Evolutionary conservation across 2,797 vertebrate genomes (phyloP).

Genomic region (Danio jaintianensis): DNA sequence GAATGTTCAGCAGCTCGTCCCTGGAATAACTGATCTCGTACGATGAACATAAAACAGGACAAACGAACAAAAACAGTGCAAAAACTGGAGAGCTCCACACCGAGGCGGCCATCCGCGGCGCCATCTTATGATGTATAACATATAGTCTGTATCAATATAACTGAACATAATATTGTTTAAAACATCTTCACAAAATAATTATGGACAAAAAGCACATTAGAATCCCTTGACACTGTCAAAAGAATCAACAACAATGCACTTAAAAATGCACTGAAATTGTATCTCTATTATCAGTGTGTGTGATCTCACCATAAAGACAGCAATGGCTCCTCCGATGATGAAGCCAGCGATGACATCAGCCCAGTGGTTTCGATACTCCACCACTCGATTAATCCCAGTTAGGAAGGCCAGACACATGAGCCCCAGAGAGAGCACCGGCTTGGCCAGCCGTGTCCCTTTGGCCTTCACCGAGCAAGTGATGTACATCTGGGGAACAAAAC

Average conservation of each 20-base stretch:
- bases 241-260: neutral
- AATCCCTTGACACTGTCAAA: neutral
- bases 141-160: neutral
- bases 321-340: constrained; percentile 86
- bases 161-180: neutral
- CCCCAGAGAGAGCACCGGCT: constrained; percentile 88
- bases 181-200: neutral
- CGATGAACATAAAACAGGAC: too few species aligned
- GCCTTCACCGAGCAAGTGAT: constrained; percentile 88
- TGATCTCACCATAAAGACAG: constrained; percentile 76
- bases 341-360: constrained; percentile 92
- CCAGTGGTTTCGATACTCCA: constrained; percentile 95
- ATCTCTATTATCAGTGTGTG: neutral
- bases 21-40: too few species aligned
- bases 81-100: too few species aligned
- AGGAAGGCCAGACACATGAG: constrained; percentile 90
- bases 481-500: constrained; percentile 83
- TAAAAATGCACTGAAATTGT: too few species aligned
- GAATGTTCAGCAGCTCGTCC: too few species aligned
- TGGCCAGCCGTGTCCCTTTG: constrained; percentile 87
- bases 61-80: too few species aligned
- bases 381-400: constrained; percentile 92
- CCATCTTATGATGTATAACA: too few species aligned
- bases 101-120: too few species aligned
- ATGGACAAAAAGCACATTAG: neutral